Evolutionary conservation across 2,888 invertebrate species (phyloP).

Genomic region (Tetanocera ferruginea): DNA sequence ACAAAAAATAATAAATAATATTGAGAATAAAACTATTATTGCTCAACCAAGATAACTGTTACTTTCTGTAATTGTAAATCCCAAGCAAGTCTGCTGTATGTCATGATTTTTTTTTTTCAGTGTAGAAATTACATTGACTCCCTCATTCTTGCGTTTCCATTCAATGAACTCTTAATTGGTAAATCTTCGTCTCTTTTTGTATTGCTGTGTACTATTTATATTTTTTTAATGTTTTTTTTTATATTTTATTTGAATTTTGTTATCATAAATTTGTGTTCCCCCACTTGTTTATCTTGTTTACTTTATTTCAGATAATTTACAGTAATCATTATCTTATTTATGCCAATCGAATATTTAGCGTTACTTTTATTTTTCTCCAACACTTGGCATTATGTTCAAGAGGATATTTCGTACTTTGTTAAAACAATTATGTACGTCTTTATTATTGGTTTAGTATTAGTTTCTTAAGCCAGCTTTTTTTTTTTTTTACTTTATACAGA

Average conservation of each 20-base stretch:
- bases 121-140: neutral
- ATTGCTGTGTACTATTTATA: neutral
- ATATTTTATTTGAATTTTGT: constrained; percentile 7
- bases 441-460: neutral
- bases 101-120: neutral
- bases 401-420: neutral
- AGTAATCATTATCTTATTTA: constrained; percentile 35
- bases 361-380: neutral
- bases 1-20: neutral
- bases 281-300: constrained; percentile 14
- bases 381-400: neutral
- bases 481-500: neutral
- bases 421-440: neutral
- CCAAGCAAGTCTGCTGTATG: neutral
- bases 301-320: constrained; percentile 46
- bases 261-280: constrained; percentile 7
- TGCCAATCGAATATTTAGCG: neutral
- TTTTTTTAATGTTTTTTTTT: constrained; percentile 12
- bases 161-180: constrained; percentile 36
- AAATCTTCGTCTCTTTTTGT: constrained; percentile 22
- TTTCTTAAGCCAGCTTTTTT: neutral
- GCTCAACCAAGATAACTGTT: too few species aligned
- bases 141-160: neutral
- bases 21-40: neutral
- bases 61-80: neutral